Conservation (phyloP, 2,888 invertebrate species). For the Caenorhabditis drosophilae region DNA sequence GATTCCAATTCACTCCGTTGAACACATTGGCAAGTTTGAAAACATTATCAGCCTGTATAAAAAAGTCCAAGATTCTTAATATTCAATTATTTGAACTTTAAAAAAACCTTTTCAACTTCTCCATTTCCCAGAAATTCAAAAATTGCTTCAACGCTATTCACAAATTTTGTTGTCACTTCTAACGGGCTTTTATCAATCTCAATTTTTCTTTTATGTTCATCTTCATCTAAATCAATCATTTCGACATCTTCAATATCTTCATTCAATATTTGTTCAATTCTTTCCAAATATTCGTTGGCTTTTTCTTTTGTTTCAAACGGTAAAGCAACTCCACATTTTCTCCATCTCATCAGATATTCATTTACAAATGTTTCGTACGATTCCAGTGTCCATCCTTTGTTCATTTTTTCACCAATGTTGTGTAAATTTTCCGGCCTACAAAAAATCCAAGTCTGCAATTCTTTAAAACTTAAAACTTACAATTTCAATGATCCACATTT, state of each 20-base stretch:
- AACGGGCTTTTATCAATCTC: conserved; percentile 14
- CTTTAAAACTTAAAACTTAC: not conserved
- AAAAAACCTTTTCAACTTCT: conserved; percentile 13
- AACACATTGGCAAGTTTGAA: conserved; percentile 22
- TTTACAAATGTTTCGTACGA: conserved; percentile 38
- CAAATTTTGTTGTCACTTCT: conserved; percentile 13
- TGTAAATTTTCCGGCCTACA: not conserved
- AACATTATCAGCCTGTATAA: conserved; percentile 6
- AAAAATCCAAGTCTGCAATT: conserved; percentile 2
- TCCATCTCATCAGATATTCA: conserved; percentile 36
- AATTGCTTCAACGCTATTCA: conserved; percentile 17
- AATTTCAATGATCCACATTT: not conserved
- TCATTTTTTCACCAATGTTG: conserved; percentile 16
- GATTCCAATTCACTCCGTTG: conserved; percentile 28
- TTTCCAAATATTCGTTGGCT: conserved; percentile 6
- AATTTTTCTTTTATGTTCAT: conserved; percentile 1
- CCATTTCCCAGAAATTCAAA: conserved; percentile 22
- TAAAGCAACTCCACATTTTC: conserved; percentile 20
- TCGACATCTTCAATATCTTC: conserved; percentile 13
- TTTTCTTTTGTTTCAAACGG: conserved; percentile 38
- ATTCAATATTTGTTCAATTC: conserved; percentile 11
- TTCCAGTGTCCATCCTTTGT: conserved; percentile 40
- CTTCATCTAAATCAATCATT: conserved; percentile 13
- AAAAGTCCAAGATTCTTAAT: not conserved
- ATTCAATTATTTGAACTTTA: no score